These are phyloP conservation scores for Craseonycteris thonglongyai DNA, from an alignment of 2,113 vertebrate species.

Conservation along the genomic window DNA sequence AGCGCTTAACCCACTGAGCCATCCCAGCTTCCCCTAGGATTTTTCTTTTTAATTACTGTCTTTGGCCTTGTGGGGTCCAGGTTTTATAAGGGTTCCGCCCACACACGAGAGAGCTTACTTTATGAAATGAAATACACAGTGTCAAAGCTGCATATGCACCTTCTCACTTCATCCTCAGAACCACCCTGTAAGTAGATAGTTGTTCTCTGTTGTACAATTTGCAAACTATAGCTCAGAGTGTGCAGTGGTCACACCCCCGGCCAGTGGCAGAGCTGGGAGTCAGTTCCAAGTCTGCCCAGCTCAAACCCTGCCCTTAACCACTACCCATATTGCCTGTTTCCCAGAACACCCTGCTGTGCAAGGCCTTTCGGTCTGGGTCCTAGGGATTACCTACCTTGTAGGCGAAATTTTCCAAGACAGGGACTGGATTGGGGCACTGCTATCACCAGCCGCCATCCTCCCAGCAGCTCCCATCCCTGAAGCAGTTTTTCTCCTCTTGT, in stretches of 20 bases:
- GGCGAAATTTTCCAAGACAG: not conserved
- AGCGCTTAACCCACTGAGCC: too few species aligned
- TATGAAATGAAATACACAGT: rapidly evolving
- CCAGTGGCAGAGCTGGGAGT: not conserved
- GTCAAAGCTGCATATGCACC: rapidly evolving
- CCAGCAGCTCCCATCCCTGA: rapidly evolving
- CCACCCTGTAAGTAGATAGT: rapidly evolving
- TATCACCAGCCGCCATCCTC: rapidly evolving
- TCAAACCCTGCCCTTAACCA: rapidly evolving
- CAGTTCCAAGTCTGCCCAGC: not conserved
- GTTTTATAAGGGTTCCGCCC: not conserved
- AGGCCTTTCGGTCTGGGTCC: not conserved
- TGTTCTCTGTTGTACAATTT: too few species aligned
- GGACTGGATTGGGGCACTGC: not conserved
- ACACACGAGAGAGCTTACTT: rapidly evolving
- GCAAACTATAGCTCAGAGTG: not conserved
- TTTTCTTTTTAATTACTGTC: too few species aligned
- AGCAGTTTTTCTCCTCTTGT: not conserved
- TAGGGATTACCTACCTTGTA: rapidly evolving
- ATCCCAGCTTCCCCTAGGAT: too few species aligned
- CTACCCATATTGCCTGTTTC: rapidly evolving
- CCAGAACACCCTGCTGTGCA: not conserved
- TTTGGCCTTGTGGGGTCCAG: not conserved
- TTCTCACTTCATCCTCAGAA: not conserved
- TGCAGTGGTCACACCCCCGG: too few species aligned